Evolutionary conservation across 2,888 invertebrate genomes (phyloP).

Genomic region (Cheilosia grossa): DNA sequence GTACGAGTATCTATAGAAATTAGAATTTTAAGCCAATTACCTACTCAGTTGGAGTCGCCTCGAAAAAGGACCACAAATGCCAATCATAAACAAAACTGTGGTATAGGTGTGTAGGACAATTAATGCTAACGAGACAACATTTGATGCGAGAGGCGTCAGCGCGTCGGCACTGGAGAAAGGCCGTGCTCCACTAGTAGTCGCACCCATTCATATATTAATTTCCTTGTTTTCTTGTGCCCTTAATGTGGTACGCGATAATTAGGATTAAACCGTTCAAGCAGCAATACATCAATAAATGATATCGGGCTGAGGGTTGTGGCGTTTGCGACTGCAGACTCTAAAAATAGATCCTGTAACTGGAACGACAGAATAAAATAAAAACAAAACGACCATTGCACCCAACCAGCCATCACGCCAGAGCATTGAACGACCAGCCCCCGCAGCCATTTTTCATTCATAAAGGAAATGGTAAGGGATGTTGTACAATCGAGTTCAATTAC

Average conservation of each 20-base stretch:
- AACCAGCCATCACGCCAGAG: not conserved
- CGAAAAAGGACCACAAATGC: slow-evolving; percentile 1
- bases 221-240: not conserved
- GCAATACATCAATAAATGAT: not conserved
- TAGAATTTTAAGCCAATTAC: slow-evolving; percentile 39
- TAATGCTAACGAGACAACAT: slow-evolving; percentile 15
- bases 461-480: slow-evolving; percentile 54
- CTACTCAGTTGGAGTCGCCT: not conserved
- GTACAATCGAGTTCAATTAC: slow-evolving; percentile 51
- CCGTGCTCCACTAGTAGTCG: slow-evolving; percentile 20
- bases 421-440: slow-evolving; percentile 31
- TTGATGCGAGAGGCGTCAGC: slow-evolving; percentile 7
- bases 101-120: not conserved
- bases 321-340: slow-evolving; percentile 3
- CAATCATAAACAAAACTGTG: not conserved
- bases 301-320: not conserved
- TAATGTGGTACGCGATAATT: slow-evolving; percentile 4
- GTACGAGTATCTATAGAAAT: slow-evolving; percentile 17
- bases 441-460: slow-evolving; percentile 36
- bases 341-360: slow-evolving; percentile 52
- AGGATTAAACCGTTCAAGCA: slow-evolving; percentile 2
- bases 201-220: slow-evolving; percentile 45
- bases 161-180: slow-evolving; percentile 18
- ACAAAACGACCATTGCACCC: slow-evolving; percentile 40
- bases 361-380: slow-evolving; percentile 28